Evolutionary conservation across 1,140 invertebrate genomes (phyloP), one percentile per base, ranked within the genome.

Genomic region (Caenorhabditis brenneri): DNA sequence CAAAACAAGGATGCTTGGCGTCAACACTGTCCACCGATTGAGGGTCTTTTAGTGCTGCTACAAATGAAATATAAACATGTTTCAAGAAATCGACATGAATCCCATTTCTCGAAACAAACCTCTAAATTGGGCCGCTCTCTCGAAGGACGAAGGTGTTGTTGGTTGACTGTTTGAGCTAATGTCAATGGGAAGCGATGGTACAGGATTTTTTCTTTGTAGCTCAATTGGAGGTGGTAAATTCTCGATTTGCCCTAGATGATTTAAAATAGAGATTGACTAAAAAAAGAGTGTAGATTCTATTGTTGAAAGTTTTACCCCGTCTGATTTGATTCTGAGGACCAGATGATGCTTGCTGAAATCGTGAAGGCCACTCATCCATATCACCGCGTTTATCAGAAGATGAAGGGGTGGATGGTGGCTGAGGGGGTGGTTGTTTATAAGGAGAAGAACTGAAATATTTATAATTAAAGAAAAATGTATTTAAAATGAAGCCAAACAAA

Each of bases 1-100:
- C 36, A 22, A 74, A 74, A 46, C 65, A 74, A 24, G 65, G 36
- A n/a, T 74, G 65, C 29, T 74, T 74, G 27, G 33, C 65, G n/a
- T 74, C 65, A 10, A 74, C 65, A 74, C 36, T 74, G 36, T 65
- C 58, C 31, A n/a, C 27, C 19, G 29, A 24, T 5, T 22, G 29
- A 42, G 36, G 12, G 2, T 74, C 65, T 36, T 36, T 65, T 36
- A 19, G 6, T 9, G 58, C 3, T 15, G 6, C 58, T 65, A 22
- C 24, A 58, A 58, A 6, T n/a, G 53, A 58, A n/a, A n/a, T n/a
- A n/a, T n/a, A n/a, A n/a, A n/a, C n/a, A n/a, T n/a, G n/a, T n/a
- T n/a, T n/a, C n/a, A n/a, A n/a, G n/a, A n/a, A n/a, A n/a, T n/a
- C n/a, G n/a, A n/a, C n/a, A n/a, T n/a, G n/a, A n/a, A n/a, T n/a